Evolutionary conservation across 2,113 vertebrate genomes (phyloP), one percentile per base, ranked within the genome.

Genomic region (Leptodactylus fuscus): DNA sequence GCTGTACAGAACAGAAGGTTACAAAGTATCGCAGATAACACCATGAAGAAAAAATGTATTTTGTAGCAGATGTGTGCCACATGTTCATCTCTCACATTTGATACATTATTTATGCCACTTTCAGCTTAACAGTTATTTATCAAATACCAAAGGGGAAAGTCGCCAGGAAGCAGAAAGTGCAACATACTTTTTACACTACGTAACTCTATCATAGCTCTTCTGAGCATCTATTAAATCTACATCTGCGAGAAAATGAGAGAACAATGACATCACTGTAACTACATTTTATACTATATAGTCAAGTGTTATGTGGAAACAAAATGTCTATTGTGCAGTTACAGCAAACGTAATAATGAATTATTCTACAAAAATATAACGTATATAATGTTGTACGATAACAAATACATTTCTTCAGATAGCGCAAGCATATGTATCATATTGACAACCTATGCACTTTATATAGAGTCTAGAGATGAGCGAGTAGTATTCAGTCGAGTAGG

Each of bases 41-140:
- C 53, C n/a, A 44, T 24, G 22, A 15, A 49, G 13, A 53, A 62
- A 60, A 79, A 79, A 60, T 11, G 53, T n/a, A 60, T 41, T 55
- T 15, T 29, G 36, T 24, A 44, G 12, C 77, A 60, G 77, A 60
- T 80, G 53, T 44, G 20, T 80, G 53, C 77, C 53, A 80, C 77
- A 80, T 80, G 77, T 80, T 80, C 77, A 27, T 80, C n/a, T 49
- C 73, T 69, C 65, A 34, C 44, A 76, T 76, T 27, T 29, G 46
- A 49, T 76, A 76, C 73, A 80, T 80, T 60, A 80, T 80, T 80
- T 80, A 80, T 80, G 53, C 77, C 77, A 80, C 77, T 80, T 80
- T 80, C 11, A 62, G 55, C 77, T 44, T 60, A 41, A 58, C 77
- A 44, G 53, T 62, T 80, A 80, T 80, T 80, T 80, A 80, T 80